A percentile compares a stretch with the other conserved stretches of the same genome.
phyloP scores from a whole-genome alignment of 2,113 vertebrate species.

The Hucho hucho region DNA sequence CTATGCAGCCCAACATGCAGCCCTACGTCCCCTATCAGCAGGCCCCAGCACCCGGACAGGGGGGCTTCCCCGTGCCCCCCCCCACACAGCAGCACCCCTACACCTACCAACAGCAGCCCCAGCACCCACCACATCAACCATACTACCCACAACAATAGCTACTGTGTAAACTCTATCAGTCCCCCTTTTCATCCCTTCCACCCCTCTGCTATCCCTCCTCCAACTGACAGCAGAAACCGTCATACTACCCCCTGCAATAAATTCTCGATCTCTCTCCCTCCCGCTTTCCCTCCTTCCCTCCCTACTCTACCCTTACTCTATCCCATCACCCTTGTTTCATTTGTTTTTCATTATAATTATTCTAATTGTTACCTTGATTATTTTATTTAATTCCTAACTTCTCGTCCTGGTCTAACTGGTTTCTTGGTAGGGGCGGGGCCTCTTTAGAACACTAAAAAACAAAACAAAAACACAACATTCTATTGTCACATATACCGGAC shows the following conservation, averaged over 20 bases:
- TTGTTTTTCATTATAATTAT: no score
- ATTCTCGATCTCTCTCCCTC: conserved; percentile 9
- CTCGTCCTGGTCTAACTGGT: no score
- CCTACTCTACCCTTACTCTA: conserved; percentile 1
- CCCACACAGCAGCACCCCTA: conserved; percentile 82
- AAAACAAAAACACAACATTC: no score
- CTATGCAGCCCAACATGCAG: conserved; percentile 38
- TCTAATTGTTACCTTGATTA: no score
- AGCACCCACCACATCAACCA: conserved; percentile 68
- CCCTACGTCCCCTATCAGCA: conserved; percentile 80
- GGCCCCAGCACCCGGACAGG: conserved; percentile 79
- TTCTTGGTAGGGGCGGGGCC: no score
- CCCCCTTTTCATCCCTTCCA: conserved; percentile 45
- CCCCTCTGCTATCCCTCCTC: no score
- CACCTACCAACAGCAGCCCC: conserved; percentile 86
- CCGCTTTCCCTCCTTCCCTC: not conserved
- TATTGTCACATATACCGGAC: no score
- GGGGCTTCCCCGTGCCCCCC: conserved; percentile 80
- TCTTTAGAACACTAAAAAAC: no score
- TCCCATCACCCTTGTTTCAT: no score
- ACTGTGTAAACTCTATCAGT: conserved; percentile 17
- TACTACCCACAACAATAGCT: conserved; percentile 85
- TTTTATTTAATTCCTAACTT: no score
- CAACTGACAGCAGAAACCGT: conserved; percentile 51
- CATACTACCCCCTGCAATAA: conserved; percentile 80